Conservation (phyloP, 2,797 vertebrate genomes). For the Glossophaga mutica region DNA sequence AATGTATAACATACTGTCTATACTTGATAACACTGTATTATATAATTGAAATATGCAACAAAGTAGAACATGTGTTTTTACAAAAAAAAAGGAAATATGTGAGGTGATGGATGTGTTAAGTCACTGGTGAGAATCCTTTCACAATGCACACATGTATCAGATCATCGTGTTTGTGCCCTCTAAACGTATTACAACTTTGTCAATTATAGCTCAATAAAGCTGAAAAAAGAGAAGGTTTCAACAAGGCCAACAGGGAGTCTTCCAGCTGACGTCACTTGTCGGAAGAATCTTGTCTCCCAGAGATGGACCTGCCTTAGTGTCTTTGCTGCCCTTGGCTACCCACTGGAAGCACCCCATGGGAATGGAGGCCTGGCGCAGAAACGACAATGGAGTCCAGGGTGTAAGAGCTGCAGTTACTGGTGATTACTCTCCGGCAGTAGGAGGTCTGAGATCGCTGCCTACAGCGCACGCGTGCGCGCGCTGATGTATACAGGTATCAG, state of each 20-base stretch:
- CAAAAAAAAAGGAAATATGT: no score
- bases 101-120: no score
- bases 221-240: neutral
- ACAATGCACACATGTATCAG: no score
- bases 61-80: no score
- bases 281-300: neutral
- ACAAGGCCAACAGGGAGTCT: neutral
- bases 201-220: neutral
- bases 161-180: no score
- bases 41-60: no score
- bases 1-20: no score
- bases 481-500: neutral
- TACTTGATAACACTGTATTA: no score
- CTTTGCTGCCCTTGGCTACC: neutral
- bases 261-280: neutral
- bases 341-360: neutral
- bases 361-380: neutral
- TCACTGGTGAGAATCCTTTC: no score
- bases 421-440: neutral
- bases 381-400: neutral
- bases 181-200: neutral
- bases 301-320: neutral
- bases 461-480: no score
- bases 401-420: neutral
- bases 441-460: neutral